These are phyloP conservation scores for Otis tarda DNA, from an alignment of 2,113 vertebrate species.

Conservation along the genomic window DNA sequence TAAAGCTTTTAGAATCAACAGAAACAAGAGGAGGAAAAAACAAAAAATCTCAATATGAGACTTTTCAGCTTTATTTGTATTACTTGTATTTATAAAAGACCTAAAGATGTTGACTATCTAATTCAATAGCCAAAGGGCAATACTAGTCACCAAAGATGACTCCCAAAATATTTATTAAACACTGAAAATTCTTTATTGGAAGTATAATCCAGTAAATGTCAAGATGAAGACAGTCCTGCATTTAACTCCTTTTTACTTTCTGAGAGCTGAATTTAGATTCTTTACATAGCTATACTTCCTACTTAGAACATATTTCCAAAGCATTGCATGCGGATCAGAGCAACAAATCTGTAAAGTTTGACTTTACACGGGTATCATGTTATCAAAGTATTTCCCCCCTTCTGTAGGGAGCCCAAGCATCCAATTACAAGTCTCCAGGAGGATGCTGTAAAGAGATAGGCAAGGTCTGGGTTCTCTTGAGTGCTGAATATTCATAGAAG, in stretches of 20 bases:
- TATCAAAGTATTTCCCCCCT: not conserved
- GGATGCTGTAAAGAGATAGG: not conserved
- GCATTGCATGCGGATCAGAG: not conserved
- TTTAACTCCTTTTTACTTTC: not conserved
- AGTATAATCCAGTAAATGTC: not conserved
- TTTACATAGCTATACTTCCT: not conserved
- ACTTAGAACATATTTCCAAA: not conserved
- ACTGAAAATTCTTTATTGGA: not conserved
- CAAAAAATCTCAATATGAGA: not conserved
- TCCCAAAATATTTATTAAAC: not conserved
- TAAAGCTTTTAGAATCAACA: not conserved
- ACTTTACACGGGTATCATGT: not conserved
- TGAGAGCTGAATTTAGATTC: not conserved
- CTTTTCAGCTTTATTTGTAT: not conserved
- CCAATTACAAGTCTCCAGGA: not conserved
- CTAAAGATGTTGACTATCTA: not conserved
- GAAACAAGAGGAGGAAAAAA: not conserved
- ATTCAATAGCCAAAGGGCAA: not conserved
- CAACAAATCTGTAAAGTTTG: not conserved
- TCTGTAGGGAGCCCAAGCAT: not conserved
- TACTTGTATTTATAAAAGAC: not conserved
- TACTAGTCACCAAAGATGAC: not conserved
- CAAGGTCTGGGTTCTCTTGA: not conserved
- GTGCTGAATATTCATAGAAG: not conserved
- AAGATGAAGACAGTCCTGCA: not conserved